Conservation (phyloP, 1,140 invertebrate species). For the Palaemon carinicauda region DNA sequence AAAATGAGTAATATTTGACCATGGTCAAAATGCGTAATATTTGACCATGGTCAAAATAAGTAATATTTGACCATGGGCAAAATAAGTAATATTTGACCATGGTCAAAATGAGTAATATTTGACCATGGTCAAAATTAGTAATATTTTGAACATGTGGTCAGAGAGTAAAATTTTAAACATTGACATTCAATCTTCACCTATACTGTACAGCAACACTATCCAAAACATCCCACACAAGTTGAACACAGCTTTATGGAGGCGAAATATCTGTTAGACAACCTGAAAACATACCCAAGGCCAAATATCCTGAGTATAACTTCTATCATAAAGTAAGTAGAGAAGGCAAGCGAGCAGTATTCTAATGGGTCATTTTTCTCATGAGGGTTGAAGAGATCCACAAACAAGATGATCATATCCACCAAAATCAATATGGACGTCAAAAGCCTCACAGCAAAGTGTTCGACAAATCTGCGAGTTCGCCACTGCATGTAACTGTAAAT, state of each 20-base stretch:
- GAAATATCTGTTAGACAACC: too few species aligned
- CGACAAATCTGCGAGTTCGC: slow-evolving; percentile 38
- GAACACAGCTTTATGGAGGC: too few species aligned
- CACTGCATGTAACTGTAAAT: slow-evolving; percentile 36
- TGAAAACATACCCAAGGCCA: slow-evolving; percentile 36
- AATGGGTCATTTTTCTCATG: slow-evolving; percentile 22
- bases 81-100: too few species aligned
- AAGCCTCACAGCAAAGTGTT: slow-evolving; percentile 38
- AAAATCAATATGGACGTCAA: slow-evolving; percentile 33
- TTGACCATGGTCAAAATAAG: too few species aligned
- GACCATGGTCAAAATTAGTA: too few species aligned
- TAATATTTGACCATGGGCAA: too few species aligned
- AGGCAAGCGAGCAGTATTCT: slow-evolving; percentile 61
- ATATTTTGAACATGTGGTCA: too few species aligned
- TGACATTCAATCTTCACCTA: neutral
- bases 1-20: too few species aligned
- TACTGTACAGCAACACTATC: neutral
- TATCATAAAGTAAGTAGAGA: slow-evolving; percentile 65
- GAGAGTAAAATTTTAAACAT: too few species aligned
- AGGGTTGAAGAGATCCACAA: slow-evolving; percentile 40
- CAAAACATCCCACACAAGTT: neutral
- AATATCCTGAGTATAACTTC: slow-evolving; percentile 65
- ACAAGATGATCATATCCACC: slow-evolving; percentile 37
- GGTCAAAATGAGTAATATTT: too few species aligned
- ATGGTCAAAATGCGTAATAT: too few species aligned